These are phyloP conservation scores for Spea multiplicata DNA, from an alignment of 2,113 vertebrate species.

Conservation along the genomic window DNA sequence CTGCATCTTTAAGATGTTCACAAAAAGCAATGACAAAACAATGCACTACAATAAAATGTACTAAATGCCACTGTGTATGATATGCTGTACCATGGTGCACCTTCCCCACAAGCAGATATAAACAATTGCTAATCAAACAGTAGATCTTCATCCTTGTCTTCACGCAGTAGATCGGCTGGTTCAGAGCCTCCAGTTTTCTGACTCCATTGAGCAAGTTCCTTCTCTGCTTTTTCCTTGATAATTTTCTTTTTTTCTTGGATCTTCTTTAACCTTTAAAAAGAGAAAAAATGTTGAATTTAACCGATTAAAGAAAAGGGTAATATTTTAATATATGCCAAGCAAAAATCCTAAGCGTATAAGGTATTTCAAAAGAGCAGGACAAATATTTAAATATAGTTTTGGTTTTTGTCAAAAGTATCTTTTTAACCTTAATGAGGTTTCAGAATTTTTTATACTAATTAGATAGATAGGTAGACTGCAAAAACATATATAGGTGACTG, in stretches of 20 bases:
- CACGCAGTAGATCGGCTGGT: constrained; percentile 85
- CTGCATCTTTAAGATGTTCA: too few species aligned
- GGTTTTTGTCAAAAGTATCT: too few species aligned
- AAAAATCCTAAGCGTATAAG: too few species aligned
- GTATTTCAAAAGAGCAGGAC: too few species aligned
- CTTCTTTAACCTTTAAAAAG: constrained; percentile 84
- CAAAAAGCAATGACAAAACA: neutral
- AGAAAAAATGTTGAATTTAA: neutral
- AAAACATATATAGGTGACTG: too few species aligned
- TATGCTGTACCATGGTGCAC: neutral
- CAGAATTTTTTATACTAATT: too few species aligned
- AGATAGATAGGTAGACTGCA: too few species aligned
- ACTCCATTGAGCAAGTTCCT: constrained; percentile 73
- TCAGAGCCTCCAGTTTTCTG: constrained; percentile 67
- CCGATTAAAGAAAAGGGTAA: too few species aligned
- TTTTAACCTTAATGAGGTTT: too few species aligned
- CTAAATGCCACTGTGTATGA: constrained; percentile 35
- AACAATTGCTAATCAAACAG: constrained; percentile 80
- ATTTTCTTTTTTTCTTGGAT: constrained; percentile 99
- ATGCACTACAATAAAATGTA: constrained; percentile 37
- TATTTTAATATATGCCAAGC: too few species aligned
- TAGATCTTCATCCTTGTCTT: constrained; percentile 91
- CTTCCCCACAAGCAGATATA: neutral
- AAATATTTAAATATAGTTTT: too few species aligned
- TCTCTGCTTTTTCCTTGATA: constrained; percentile 81